Evolutionary conservation across 2,113 vertebrate species (phyloP), one percentile per base, ranked within the genome.

Genomic region (Heterocephalus glaber): DNA sequence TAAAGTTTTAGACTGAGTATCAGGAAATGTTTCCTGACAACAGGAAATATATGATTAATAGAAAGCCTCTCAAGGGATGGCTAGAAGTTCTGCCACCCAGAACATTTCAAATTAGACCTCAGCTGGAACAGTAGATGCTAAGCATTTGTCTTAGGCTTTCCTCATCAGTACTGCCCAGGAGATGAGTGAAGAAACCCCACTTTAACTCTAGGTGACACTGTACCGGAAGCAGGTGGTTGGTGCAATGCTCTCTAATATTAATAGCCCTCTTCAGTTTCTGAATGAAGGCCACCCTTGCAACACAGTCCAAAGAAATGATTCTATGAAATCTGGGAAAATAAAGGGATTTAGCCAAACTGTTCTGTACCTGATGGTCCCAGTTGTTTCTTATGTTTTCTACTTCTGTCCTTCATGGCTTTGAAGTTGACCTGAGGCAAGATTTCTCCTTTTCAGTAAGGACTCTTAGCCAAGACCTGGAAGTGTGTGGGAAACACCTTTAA

Each of bases 21-120:
- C 95, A 96, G 96, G 94, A 95, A 97, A 95, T 92, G 90, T 20
- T 97, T 89, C 86, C 52, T 76, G 83, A 41, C 95, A 89, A 95
- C 54, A 83, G 72, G 68, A 97, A 97, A 84, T 87, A 93, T 72
- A 80, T 93, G 92, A 95, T 93, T 93, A 92, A 95, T 85, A 30
- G 61, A 86, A 96, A 65, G 76, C 24, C 76, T 96, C 81, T 93
- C n/a, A 5, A 14, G 44, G 58, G 58, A 44, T 12, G 28, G 30
- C 38, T 63, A 38, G 76, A 90, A 85, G 38, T 54, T 65, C 44
- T 74, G 44, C 76, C 33, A 35, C 56, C 83, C 83, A 19, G 14
- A 65, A 80, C 56, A 95, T 80, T 92, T 76, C 56, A 56, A 90
- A 90, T 87, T 87, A 85, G 16, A 93, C 60, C 54, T 89, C 13